These are phyloP conservation scores for Sus scrofa DNA, from an alignment of 2,113 vertebrate genomes.

Conservation along the genomic window T2T-Sscrofa CM000816.6:107830001-107830500, in stretches of 20 bases:
- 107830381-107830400: not conserved
- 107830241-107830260: not conserved
- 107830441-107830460: not conserved
- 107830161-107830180: not conserved
- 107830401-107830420: not conserved
- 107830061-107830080: not conserved
- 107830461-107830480: not conserved
- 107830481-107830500: no score
- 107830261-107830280: not conserved
- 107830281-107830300: not conserved
- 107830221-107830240: not conserved
- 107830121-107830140: slow-evolving; percentile 20
- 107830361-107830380: not conserved
- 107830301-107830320: not conserved
- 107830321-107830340: not conserved
- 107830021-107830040: not conserved
- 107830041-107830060: not conserved
- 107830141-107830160: not conserved
- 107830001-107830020: not conserved
- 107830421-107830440: not conserved
- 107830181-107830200: not conserved
- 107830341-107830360: not conserved
- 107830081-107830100: not conserved
- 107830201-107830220: not conserved
- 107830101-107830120: not conserved